Conservation (phyloP, 2,797 vertebrate species). For the Phrynocephalus vlangalii region DNA sequence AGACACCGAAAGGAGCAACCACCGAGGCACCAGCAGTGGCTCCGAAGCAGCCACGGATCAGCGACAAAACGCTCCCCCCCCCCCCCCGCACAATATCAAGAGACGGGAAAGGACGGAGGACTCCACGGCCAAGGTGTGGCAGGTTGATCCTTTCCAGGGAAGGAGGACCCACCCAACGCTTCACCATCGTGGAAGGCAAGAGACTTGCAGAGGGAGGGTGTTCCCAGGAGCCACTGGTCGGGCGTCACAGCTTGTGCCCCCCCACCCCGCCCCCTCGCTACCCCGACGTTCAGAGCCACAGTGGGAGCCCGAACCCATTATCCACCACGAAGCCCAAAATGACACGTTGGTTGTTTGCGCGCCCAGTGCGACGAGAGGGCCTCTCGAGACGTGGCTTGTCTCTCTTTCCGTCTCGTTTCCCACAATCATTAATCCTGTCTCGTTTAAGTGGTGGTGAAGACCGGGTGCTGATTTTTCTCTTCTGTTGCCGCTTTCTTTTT, state of each 20-base stretch:
- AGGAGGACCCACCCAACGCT: too few species aligned
- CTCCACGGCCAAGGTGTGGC: not conserved
- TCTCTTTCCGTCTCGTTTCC: not conserved
- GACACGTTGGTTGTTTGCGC: not conserved
- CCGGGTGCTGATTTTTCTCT: conserved; percentile 82
- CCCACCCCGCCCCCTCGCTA: too few species aligned
- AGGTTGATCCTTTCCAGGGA: not conserved
- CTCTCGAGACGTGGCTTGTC: not conserved
- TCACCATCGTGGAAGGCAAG: not conserved
- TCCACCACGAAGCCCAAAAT: not conserved
- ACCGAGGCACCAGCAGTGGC: not conserved
- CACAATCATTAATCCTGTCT: conserved; percentile 42
- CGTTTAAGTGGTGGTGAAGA: conserved; percentile 81
- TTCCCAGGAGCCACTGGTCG: not conserved
- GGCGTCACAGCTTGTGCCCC: accelerated
- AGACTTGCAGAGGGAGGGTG: too few species aligned
- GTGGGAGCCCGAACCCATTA: not conserved
- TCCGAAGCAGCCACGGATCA: not conserved
- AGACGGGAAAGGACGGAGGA: not conserved
- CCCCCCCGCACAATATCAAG: not conserved
- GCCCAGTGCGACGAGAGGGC: not conserved
- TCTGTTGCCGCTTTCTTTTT: conserved; percentile 40
- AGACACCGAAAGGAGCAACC: accelerated
- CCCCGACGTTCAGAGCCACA: not conserved
- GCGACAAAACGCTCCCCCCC: not conserved